Evolutionary conservation across 2,888 invertebrate genomes (phyloP), one percentile per base, ranked within the genome.

Genomic region (Pammene aurita): DNA sequence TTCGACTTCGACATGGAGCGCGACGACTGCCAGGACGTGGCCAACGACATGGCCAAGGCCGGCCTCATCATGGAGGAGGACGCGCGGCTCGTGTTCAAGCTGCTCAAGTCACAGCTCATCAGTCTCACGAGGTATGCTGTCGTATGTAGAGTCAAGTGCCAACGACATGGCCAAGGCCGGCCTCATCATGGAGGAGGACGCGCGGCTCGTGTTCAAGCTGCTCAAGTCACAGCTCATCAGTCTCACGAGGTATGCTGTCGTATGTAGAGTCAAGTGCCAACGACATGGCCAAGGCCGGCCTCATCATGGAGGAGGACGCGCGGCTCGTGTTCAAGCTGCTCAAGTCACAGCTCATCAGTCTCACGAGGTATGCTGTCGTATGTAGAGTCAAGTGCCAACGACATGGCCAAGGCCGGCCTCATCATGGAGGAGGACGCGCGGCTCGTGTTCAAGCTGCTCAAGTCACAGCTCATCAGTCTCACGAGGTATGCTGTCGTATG

Each of bases 1-100:
- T 99, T 99, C 92, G 98, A 98, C 78, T 99, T 98, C 90, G 98
- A 99, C 88, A 95, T 98, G 79, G 95, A 95, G 76, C 94, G 94
- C 69, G 99, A 99, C 87, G 96, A 97, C 83, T 97, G 97, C 71
- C 98, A 98, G 81, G 97, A 98, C 81, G 97, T 99, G 48, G 97
- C 98, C 65, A 96, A 96, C 82, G 98, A 98, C 86, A 98, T 99
- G 98, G 97, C 97, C 46, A 97, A 97, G 83, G 97, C 97, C 34
- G 98, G 98, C 46, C 96, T 98, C 82, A 97, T 99, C 80, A 96
- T 97, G 83, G 98, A 99, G 82, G 99, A 98, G 84, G 99, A 99
- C 86, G 96, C 97, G 0, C 95, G 97, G 79, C 96, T 97, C 71
- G 98, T 99, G 11, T 96, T 96, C 71, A 97, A 98, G 82, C 94